Evolutionary conservation across 2,797 vertebrate genomes (phyloP), one percentile per base, ranked within the genome.

Genomic region (Clarias pachynema): DNA sequence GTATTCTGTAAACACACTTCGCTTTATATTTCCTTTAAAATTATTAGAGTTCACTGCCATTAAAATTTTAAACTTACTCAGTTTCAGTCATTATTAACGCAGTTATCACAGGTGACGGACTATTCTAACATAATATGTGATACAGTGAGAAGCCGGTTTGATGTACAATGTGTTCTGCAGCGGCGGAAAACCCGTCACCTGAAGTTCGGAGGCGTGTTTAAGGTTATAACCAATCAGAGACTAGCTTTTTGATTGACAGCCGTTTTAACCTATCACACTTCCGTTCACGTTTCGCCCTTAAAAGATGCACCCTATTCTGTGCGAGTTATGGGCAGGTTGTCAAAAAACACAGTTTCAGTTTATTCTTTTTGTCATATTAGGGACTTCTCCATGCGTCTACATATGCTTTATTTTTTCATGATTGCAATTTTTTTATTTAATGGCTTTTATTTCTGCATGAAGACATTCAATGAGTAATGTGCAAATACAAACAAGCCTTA

Each of bases 1-100:
- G 14, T 53, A 53, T 53, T 4, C 77, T 62, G 14, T 40, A 59
- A 60, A 31, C 31, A 31, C 26, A 24, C 4, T 8, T 24, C 10
- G 2, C 18, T 10, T 16, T 49, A 53, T 29, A 24, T 79, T 3
- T n/a, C 6, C 12, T 62, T 53, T 63, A 40, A 44, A n/a, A 79
- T 26, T 0, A 6, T 7, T 34, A 37, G 9, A 62, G 24, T 12
- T 2, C 1, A 15, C 14, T 15, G n/a, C 3, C 7, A 29, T 63
- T 16, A 75, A 56, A 73, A 18, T 7, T 29, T 44, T 1, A 68
- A n/a, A 84, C 86, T 84, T 53, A 87, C 86, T 84, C 77, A n/a
- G 69, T 12, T 81, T 84, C 86, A 37, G 77, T 20, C 86, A 87
- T 84, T 20, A 68, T 74, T 84, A 16, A 75, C 24, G 49, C 75